Conservation (phyloP, 2,113 vertebrate species). For the Coptodon rendalli region DNA sequence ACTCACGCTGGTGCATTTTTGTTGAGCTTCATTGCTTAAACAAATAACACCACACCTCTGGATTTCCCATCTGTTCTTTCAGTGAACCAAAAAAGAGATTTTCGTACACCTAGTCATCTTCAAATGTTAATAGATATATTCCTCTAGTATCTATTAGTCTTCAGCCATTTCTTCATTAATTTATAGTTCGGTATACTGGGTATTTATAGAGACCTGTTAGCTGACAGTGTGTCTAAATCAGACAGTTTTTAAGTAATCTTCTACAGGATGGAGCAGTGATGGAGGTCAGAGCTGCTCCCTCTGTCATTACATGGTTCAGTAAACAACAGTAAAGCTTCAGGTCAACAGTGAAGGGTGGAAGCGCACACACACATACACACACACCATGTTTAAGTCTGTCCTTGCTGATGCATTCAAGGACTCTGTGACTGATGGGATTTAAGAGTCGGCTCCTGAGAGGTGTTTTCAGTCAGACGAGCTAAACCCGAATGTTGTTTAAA, state of each 20-base stretch:
- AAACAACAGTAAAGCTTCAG: constrained; percentile 34
- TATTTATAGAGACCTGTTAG: neutral
- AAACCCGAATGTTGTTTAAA: neutral
- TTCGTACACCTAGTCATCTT: neutral
- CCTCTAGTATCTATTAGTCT: neutral
- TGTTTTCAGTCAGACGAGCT: neutral
- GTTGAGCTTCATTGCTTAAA: neutral
- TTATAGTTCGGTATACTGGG: fast-evolving
- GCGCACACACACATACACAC: neutral
- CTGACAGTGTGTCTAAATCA: neutral
- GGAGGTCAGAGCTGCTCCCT: constrained; percentile 19
- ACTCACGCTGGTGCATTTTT: neutral
- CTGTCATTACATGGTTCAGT: constrained; percentile 30
- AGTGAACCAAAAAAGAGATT: neutral
- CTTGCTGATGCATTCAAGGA: constrained; percentile 31
- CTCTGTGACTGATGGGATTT: constrained; percentile 10
- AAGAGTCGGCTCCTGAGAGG: neutral
- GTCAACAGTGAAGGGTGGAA: constrained; percentile 16
- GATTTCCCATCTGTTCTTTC: neutral
- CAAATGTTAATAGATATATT: neutral
- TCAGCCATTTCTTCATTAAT: neutral
- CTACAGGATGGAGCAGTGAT: neutral
- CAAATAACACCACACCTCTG: neutral
- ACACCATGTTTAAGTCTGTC: neutral
- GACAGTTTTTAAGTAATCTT: neutral